Evolutionary conservation across 2,888 invertebrate species (phyloP).

Genomic region (Cryptocephalus moraei): DNA sequence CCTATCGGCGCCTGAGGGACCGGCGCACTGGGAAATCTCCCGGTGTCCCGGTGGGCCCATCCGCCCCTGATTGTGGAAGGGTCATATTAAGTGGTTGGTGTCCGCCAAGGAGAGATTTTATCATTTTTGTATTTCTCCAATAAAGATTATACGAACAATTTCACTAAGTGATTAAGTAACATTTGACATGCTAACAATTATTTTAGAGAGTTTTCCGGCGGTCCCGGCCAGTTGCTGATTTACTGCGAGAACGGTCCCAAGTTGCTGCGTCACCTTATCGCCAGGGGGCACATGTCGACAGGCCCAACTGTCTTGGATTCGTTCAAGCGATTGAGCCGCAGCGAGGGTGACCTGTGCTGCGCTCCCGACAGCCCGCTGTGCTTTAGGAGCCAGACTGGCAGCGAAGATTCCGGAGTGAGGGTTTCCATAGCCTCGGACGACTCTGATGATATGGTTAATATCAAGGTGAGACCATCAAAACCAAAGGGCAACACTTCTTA

Average conservation of each 20-base stretch:
- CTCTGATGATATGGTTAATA: slow-evolving; percentile 13
- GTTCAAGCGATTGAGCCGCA: slow-evolving; percentile 36
- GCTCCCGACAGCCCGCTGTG: slow-evolving; percentile 28
- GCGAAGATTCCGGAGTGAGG: slow-evolving; percentile 34
- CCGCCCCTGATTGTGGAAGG: too few relatives aligned
- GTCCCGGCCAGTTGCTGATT: slow-evolving; percentile 42
- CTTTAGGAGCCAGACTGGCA: slow-evolving; percentile 29
- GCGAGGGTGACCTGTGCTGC: slow-evolving; percentile 41
- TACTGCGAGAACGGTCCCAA: slow-evolving; percentile 40
- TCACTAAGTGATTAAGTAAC: too few relatives aligned
- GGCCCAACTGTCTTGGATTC: slow-evolving; percentile 7
- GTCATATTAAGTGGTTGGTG: too few relatives aligned
- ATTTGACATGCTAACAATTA: background rate
- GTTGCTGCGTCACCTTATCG: slow-evolving; percentile 39
- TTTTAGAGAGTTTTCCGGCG: slow-evolving; percentile 42
- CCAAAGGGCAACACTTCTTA: too few relatives aligned
- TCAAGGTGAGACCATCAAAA: too few relatives aligned
- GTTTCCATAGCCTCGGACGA: slow-evolving; percentile 34
- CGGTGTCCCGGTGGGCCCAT: too few relatives aligned
- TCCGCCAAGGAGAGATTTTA: too few relatives aligned
- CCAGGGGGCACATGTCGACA: slow-evolving; percentile 36
- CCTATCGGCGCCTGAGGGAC: too few relatives aligned
- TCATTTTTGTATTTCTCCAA: too few relatives aligned
- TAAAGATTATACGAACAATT: too few relatives aligned
- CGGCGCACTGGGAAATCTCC: too few relatives aligned